phyloP scores from a whole-genome alignment of 2,888 invertebrate genomes.

The Parasteatoda lunata region DNA sequence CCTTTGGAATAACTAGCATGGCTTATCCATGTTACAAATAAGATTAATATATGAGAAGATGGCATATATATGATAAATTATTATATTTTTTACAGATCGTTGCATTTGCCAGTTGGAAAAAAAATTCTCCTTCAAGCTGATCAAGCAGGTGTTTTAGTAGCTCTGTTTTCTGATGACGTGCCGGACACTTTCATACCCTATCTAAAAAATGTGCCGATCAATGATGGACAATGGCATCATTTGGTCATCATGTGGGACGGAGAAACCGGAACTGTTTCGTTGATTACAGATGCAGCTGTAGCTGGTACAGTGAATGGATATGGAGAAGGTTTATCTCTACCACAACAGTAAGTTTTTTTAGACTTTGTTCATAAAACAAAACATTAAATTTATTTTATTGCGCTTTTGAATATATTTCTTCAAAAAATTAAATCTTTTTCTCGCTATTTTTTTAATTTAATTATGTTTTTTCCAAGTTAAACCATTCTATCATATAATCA shows the following conservation, averaged over 20 bases:
- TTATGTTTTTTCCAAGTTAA: no score
- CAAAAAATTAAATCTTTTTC: no score
- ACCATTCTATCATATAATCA: no score
- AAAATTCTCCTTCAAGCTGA: slow-evolving; percentile 92
- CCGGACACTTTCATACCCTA: slow-evolving; percentile 93
- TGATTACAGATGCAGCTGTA: slow-evolving; percentile 96
- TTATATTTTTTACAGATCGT: slow-evolving; percentile 76
- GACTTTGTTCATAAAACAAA: no score
- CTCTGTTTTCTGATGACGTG: slow-evolving; percentile 84
- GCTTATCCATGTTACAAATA: no score
- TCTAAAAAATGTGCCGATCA: slow-evolving; percentile 92
- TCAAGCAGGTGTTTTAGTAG: slow-evolving; percentile 93
- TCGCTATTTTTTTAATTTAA: no score
- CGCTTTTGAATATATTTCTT: no score
- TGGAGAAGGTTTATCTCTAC: slow-evolving; percentile 85
- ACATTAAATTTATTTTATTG: no score
- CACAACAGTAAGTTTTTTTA: slow-evolving; percentile 82
- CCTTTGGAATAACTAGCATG: no score
- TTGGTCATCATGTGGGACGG: slow-evolving; percentile 96
- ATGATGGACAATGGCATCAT: slow-evolving; percentile 98
- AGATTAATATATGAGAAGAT: no score
- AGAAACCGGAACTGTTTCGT: slow-evolving; percentile 86
- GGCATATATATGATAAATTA: no score
- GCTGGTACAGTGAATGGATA: slow-evolving; percentile 94
- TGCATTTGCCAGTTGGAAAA: slow-evolving; percentile 81